phyloP scores from a whole-genome alignment of 2,888 invertebrate species.

The Drosophila kanekoi region DNA sequence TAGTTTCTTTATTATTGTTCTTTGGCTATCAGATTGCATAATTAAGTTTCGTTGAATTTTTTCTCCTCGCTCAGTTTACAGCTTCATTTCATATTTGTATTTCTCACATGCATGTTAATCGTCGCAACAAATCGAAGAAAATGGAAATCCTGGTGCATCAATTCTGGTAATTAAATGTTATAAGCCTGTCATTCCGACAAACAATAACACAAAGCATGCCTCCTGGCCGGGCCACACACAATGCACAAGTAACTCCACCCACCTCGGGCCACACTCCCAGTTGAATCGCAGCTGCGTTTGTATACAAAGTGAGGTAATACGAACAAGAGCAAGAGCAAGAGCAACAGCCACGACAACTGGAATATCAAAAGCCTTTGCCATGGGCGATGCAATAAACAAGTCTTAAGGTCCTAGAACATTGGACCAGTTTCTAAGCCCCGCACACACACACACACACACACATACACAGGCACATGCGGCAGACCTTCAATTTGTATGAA shows the following conservation, averaged over 20 bases:
- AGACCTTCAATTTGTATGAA: constrained; percentile 66
- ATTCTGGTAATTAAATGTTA: constrained; percentile 37
- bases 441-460: constrained; percentile 7
- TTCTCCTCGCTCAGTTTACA: too few species aligned
- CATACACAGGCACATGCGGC: constrained; percentile 6
- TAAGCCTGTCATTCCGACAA: constrained; percentile 36
- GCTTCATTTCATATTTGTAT: too few species aligned
- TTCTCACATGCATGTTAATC: too few species aligned
- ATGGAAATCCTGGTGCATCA: constrained; percentile 10
- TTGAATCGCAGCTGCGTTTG: constrained; percentile 32
- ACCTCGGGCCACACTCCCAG: constrained; percentile 23
- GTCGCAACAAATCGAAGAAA: not conserved
- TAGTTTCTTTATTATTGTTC: too few species aligned
- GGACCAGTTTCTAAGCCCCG: constrained; percentile 59
- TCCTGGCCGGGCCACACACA: constrained; percentile 34
- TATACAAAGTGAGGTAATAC: constrained; percentile 4
- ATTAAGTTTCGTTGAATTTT: too few species aligned
- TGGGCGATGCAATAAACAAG: constrained; percentile 72
- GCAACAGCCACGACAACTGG: constrained; percentile 3
- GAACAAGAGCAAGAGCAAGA: not conserved
- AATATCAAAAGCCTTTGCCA: constrained; percentile 24
- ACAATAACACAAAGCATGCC: constrained; percentile 29
- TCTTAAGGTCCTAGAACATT: constrained; percentile 62
- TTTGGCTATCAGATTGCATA: too few species aligned
- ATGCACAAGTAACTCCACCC: constrained; percentile 27